Conservation (phyloP, 2,888 invertebrate species). For the Acanthoscelides obtectus region DNA sequence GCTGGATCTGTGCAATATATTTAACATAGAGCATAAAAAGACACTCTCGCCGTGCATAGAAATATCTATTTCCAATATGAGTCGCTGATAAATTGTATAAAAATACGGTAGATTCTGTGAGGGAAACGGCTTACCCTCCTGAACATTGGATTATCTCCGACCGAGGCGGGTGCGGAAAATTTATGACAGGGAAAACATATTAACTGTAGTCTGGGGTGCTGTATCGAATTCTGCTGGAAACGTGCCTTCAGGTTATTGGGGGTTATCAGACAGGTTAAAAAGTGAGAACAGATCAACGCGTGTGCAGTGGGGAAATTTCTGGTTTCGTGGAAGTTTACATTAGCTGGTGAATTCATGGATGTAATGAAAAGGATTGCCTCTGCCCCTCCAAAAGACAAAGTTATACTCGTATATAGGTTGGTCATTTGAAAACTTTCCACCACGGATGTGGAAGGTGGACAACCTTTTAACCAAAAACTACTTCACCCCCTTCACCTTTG, state of each 20-base stretch:
- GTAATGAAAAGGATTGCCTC: no score
- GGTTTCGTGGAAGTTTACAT: neutral
- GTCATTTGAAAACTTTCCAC: no score
- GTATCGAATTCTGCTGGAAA: neutral
- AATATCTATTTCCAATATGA: neutral
- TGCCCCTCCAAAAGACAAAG: no score
- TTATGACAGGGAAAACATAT: neutral
- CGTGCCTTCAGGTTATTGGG: neutral
- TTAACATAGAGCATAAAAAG: neutral
- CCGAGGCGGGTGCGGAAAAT: neutral
- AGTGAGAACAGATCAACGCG: neutral
- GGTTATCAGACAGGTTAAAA: neutral
- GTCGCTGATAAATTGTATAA: neutral
- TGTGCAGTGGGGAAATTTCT: neutral
- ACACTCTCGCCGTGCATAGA: neutral
- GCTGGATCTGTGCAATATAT: neutral
- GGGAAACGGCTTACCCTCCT: neutral
- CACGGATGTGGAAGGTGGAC: no score
- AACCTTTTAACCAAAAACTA: no score
- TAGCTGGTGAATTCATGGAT: neutral
- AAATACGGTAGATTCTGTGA: neutral
- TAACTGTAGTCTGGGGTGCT: neutral
- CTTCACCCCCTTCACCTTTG: no score
- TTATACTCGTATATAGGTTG: no score
- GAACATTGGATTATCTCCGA: neutral